Percentiles rank a stretch among this genome's conserved stretches.
Evolutionary conservation across 2,888 invertebrate species (phyloP).

Genomic region (Hirtodrosophila histrioides): DNA sequence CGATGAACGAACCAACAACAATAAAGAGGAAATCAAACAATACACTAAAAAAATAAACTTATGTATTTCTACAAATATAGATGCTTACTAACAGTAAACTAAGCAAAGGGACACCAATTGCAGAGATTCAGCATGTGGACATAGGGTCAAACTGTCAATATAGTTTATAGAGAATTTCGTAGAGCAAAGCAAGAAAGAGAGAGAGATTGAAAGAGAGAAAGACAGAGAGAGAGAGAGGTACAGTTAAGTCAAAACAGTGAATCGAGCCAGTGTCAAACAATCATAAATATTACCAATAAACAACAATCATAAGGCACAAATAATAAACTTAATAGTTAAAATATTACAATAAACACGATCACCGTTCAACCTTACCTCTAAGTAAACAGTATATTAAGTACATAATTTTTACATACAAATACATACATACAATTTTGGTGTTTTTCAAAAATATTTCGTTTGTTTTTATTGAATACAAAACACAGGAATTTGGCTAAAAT

Average conservation of each 20-base stretch:
- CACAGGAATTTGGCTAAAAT: conserved; percentile 76
- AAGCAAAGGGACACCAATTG: conserved; percentile 34
- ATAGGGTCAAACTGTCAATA: background rate
- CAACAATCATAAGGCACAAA: conserved; percentile 19
- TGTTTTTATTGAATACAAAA: conserved; percentile 66
- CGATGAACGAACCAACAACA: conserved; percentile 27
- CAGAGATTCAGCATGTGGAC: conserved; percentile 13
- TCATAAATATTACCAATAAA: conserved; percentile 33
- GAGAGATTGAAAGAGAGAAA: conserved; percentile 6
- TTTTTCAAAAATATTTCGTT: conserved; percentile 61
- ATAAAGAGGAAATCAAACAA: conserved; percentile 1
- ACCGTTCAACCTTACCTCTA: conserved; percentile 61
- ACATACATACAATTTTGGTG: conserved; percentile 53
- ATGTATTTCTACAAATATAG: conserved; percentile 1
- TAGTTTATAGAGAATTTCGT: background rate
- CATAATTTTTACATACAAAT: conserved; percentile 52
- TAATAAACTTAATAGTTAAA: conserved; percentile 11
- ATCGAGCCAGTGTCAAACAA: conserved; percentile 45
- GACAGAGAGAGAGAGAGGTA: conserved; percentile 21
- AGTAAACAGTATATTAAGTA: conserved; percentile 53
- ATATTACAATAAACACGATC: conserved; percentile 28
- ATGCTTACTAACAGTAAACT: conserved; percentile 13
- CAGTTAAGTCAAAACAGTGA: conserved; percentile 30
- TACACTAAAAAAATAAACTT: background rate
- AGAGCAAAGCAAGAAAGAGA: conserved; percentile 27